phyloP scores from a whole-genome alignment of 2,797 vertebrate genomes.

The Hemibagrus guttatus region DNA sequence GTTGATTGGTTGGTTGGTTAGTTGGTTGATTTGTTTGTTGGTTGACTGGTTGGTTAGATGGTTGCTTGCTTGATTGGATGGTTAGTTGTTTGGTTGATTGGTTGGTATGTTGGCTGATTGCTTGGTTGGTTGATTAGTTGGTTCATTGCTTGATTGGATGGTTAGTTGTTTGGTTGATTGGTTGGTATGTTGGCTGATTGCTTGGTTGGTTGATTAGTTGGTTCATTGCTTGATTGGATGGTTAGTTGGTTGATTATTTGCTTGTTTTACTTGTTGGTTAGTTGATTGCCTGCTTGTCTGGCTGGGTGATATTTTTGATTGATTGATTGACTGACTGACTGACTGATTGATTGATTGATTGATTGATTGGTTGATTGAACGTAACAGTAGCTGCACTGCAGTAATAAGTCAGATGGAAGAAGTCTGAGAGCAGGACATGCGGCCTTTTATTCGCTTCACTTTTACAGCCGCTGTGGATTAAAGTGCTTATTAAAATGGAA shows the following conservation, averaged over 20 bases:
- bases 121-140: background rate
- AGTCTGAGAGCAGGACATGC: background rate
- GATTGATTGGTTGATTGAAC: background rate
- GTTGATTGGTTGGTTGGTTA: background rate
- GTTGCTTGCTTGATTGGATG: background rate
- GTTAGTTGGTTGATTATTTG: no score
- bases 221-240: no score
- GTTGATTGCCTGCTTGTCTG: no score
- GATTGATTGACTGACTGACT: background rate
- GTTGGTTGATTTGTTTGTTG: background rate
- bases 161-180: no score
- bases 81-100: background rate
- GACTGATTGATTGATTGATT: background rate
- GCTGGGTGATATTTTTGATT: background rate
- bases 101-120: fast-evolving
- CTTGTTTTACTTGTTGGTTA: no score
- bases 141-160: no score
- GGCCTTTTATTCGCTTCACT: background rate
- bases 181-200: no score
- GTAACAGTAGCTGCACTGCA: background rate
- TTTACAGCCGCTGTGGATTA: background rate
- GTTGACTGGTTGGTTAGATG: background rate
- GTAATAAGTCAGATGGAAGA: background rate
- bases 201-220: no score
- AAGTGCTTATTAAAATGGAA: background rate